Evolutionary conservation across 2,888 invertebrate genomes (phyloP).

Genomic region (Abrostola triplasia): DNA sequence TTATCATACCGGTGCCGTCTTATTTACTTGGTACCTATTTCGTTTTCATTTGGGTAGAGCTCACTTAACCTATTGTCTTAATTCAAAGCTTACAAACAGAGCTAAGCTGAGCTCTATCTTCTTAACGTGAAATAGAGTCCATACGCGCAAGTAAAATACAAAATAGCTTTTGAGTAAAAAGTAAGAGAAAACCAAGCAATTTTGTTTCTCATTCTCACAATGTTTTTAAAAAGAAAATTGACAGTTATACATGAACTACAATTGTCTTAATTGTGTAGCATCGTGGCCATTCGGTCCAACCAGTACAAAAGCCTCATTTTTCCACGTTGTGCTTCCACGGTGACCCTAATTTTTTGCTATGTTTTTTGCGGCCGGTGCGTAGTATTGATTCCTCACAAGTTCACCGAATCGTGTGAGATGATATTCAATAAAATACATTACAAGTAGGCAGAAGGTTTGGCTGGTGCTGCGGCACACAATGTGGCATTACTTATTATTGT

Average conservation of each 20-base stretch:
- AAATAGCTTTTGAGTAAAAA: too few species aligned
- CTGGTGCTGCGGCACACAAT: constrained; percentile 78
- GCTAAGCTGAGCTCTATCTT: background rate
- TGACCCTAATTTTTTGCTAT: constrained; percentile 55
- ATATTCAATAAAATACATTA: constrained; percentile 83
- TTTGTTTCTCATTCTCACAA: background rate
- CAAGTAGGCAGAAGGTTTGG: constrained; percentile 72
- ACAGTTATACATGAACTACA: background rate
- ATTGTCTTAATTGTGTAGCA: background rate
- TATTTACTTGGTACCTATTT: constrained; percentile 32
- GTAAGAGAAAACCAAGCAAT: too few species aligned
- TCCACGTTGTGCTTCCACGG: constrained; percentile 44
- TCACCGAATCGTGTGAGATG: constrained; percentile 83
- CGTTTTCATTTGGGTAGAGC: background rate
- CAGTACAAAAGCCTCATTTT: constrained; percentile 34
- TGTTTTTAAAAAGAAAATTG: background rate
- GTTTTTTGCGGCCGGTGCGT: constrained; percentile 64
- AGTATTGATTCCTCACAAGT: constrained; percentile 71
- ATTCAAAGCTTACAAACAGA: background rate
- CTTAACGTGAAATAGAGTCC: too few species aligned
- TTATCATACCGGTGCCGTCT: constrained; percentile 50
- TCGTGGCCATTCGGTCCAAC: constrained; percentile 1
- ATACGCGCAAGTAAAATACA: too few species aligned
- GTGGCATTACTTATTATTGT: constrained; percentile 73
- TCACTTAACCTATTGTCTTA: background rate